Base-by-base conservation (phyloP, 2,113 vertebrate genomes). In the Vulpes ferrilata region DNA sequence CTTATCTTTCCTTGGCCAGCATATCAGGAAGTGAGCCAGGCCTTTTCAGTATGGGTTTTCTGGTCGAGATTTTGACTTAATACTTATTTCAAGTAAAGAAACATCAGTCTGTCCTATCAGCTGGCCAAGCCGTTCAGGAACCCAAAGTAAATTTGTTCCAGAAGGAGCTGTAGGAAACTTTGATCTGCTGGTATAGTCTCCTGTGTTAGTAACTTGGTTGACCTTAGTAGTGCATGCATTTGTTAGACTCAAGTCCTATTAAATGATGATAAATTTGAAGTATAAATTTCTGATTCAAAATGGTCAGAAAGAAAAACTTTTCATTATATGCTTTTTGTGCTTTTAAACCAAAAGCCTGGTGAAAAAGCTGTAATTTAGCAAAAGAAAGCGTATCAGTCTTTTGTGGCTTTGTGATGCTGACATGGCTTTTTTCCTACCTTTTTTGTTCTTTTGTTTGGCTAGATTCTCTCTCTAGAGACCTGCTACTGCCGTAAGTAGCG, bases 331-430 rank as follows among this genome's bases (percentile, higher is more conserved):
- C 76, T 84, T 83, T 86, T 87, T 95, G 38, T 98, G 51, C 88
- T 95, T 93, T 89, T 79, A 94, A 96, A 53, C n/a, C 90, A 59
- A 78, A 94, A 86, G 38, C 35, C 10, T 94, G 59, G 71, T 71
- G 38, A 71, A 93, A 73, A 90, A 94, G 16, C 93, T 82, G 12
- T 55, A 85, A 93, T 78, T 79, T 35, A 53, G 84, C 23, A 65
- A 59, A 57, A 78, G 74, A 60, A 79, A 81, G 35, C 2, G 0
- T 71, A 43, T 94, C 94, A 48, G 15, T 91, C 22, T 97, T 60
- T 82, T 83, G 83, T 95, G 97, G 69, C 84, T 97, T 95, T 89
- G 62, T 74, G 48, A 38, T 91, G 96, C 88, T 92, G 95, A 95
- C 80, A 35, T 83, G 67, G 95, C 91, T 94, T 86, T 81, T 88